Evolutionary conservation across 1,140 invertebrate species (phyloP), one percentile per base, ranked within the genome.

Genomic region (Rhynchophorus ferrugineus): DNA sequence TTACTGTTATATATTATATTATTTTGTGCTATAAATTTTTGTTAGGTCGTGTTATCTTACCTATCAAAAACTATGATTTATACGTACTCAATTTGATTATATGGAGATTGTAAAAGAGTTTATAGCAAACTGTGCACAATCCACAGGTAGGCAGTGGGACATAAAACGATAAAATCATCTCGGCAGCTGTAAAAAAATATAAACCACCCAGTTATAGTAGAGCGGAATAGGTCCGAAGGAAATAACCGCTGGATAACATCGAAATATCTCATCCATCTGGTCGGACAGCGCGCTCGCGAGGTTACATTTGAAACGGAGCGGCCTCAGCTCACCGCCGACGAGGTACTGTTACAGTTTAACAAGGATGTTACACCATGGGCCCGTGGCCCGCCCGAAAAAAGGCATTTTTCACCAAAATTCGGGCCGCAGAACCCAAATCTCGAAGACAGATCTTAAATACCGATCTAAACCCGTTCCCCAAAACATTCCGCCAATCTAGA

Each of bases 361-460:
- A 22, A 44, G 43, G 20, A 44, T 44, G 20, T 44, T 44, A 34
- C 22, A 34, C 43, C 29, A 34, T 34, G 24, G 29, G 20, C 21
- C 41, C 29, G n/a, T n/a, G n/a, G n/a, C 29, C 21, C 17, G 29
- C 13, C 8, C 41, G 16, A 14, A 44, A 44, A 44, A 34, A 14
- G 43, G 43, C 14, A 44, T 44, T 44, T n/a, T 44, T 44, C 17
- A 44, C 43, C 33, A 34, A 44, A 44, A 44, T 44, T 44, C 11
- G 22, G 43, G 29, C 43, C n/a, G 9, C 14, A 17, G 18, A 17
- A 14, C 21, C 17, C 21, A 44, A 44, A 44, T 44, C 42, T 44
- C 13, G 17, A 11, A 14, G 24, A 33, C n/a, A 33, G n/a, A 44
- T 44, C 43, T 44, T 17, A 16, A 34, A 34, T 44, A 44, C 20